Percentiles rank a stretch among this genome's conserved stretches.
Conservation (phyloP, 1,140 invertebrate genomes). For the Hirudo medicinalis region DNA sequence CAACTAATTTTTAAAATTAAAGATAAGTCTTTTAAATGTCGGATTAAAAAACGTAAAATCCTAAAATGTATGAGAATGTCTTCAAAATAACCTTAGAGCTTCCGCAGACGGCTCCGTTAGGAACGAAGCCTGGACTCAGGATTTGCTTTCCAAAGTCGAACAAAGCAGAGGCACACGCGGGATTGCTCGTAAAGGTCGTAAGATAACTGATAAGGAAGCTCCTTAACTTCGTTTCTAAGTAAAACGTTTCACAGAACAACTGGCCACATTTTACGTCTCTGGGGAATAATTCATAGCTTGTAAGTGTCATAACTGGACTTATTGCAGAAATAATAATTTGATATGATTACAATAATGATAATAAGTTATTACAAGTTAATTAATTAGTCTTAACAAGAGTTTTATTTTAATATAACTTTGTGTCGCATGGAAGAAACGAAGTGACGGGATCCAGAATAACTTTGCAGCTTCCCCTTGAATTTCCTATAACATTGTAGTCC, state of each 20-base stretch:
- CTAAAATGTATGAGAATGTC: too few species aligned
- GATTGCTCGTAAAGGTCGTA: neutral
- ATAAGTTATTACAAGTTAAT: too few species aligned
- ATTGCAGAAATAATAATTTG: neutral
- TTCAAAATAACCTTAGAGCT: neutral
- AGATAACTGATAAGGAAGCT: neutral
- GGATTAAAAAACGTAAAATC: too few species aligned
- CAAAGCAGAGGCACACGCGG: neutral
- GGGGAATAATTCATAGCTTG: neutral
- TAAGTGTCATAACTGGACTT: neutral
- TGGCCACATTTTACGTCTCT: neutral
- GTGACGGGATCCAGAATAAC: neutral
- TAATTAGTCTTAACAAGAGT: neutral
- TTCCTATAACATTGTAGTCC: neutral
- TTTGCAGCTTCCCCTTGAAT: neutral
- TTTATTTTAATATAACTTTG: neutral
- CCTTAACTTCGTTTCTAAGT: neutral
- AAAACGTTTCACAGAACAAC: neutral
- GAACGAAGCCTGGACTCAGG: neutral
- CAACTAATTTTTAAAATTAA: too few species aligned
- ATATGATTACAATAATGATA: too few species aligned
- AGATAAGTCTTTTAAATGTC: too few species aligned
- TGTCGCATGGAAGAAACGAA: neutral
- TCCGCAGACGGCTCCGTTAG: neutral
- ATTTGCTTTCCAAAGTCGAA: slow-evolving; percentile 12